Base-by-base conservation (phyloP, 2,113 vertebrate species). In the Chrysochloris asiatica region DNA sequence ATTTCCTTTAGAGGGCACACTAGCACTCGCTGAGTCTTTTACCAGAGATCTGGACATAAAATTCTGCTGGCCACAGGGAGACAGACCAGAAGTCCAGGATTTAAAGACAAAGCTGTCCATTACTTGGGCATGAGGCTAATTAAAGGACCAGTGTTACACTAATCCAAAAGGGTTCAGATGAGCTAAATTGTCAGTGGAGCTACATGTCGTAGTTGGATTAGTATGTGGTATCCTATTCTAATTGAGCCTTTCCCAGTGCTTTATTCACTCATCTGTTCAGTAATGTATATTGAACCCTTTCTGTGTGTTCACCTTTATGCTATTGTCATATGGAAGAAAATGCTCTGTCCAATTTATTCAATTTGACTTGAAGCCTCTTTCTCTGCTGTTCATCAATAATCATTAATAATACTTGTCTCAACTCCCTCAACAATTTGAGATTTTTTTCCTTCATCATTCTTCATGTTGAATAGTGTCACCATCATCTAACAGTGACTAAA, bases 1-100 rank as follows among this genome's bases (percentile, higher is more conserved):
- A 6, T 21, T 8, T 41, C 41, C 7, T 48, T 56, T 4, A 6
- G 4, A 41, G 22, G 13, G 33, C 26, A 9, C n/a, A 52, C 4
- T 22, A 17, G 24, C 17, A 7, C 36, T 52, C 33, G 0, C 0
- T 0, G 16, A 19, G 61, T 61, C 33, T 41, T 82, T 13, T 1
- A 26, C 26, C 5, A 11, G 28, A 28, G 59, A 41, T 21, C 28
- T 48, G n/a, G 65, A 12, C 9, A 24, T 22, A 88, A 24, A 59
- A 30, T 1, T 33, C 56, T n/a, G 8, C 59, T 22, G 13, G 22
- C 38, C 24, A 48, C 47, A 9, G 6, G 21, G 10, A 83, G 30
- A 86, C 30, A 9, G 24, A 78, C 16, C 24, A 83, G 30, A 56
- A 22, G 36, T 1, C 4, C 33, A 78, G 5, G 13, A 41, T 19